These are phyloP conservation scores for Gobiocypris rarus DNA, from an alignment of 2,113 vertebrate species.

Conservation along the genomic window DNA sequence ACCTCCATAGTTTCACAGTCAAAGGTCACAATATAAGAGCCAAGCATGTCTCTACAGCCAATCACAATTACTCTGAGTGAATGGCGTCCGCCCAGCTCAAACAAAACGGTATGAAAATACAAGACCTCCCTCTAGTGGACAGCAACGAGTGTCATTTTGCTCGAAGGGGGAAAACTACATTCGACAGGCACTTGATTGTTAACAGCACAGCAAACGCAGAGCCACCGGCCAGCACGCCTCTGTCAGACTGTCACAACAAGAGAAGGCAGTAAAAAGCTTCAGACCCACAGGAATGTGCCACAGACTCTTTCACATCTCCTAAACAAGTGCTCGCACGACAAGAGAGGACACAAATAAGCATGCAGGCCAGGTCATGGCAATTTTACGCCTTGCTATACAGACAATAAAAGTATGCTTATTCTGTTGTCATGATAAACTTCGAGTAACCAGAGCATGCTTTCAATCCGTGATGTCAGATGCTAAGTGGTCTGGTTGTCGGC, in stretches of 20 bases:
- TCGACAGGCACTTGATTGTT: constrained; percentile 78
- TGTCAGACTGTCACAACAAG: constrained; percentile 54
- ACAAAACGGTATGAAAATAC: constrained; percentile 54
- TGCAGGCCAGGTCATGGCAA: constrained; percentile 65
- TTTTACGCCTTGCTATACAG: constrained; percentile 64
- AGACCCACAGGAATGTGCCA: constrained; percentile 20
- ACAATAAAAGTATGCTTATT: constrained; percentile 59
- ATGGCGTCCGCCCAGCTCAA: constrained; percentile 21
- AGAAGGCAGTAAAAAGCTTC: constrained; percentile 60
- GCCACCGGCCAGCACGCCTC: constrained; percentile 66
- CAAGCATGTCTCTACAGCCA: constrained; percentile 44
- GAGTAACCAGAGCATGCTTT: constrained; percentile 69
- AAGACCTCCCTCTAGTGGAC: constrained; percentile 68
- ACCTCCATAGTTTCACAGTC: constrained; percentile 75
- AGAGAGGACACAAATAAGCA: constrained; percentile 63
- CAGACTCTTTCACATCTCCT: constrained; percentile 34
- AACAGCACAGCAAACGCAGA: constrained; percentile 67
- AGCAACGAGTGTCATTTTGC: constrained; percentile 55
- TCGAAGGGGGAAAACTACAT: constrained; percentile 32
- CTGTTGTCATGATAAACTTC: constrained; percentile 53
- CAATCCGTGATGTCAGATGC: constrained; percentile 54
- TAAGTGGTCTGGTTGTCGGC: constrained; percentile 33
- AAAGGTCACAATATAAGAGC: constrained; percentile 73
- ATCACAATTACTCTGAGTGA: constrained; percentile 18
- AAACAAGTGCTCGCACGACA: constrained; percentile 49